Base-by-base conservation (phyloP, 2,797 vertebrate genomes). In the Perodicticus potto region DNA sequence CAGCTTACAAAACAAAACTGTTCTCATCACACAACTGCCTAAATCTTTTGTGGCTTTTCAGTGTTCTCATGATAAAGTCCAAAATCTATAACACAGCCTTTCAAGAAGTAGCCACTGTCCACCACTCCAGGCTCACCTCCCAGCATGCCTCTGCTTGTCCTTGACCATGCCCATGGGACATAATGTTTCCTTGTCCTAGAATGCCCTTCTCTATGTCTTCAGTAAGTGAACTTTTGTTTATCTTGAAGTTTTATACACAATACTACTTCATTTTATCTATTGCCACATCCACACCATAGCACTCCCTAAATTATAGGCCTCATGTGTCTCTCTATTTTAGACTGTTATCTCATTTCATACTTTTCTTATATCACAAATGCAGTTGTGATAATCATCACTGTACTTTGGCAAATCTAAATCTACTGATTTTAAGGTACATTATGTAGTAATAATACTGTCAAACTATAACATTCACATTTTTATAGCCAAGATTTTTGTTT, bases 91-190 rank as follows among this genome's bases (percentile, higher is more conserved):
- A 40, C 6, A 12, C 49, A 57, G 45, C 5, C 8, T 49, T 84
- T 69, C 7, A 2, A 32, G 59, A 57, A 69, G 70, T 37, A 10
- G 14, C 72, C 32, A 25, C 25, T 6, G 1, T 13, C 40, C 70
- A 5, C 12, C 27, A 92, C 10, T 32, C 43, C 3, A n/a, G 23
- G 37, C 34, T 63, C 12, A 5, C 17, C n/a, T 53, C 40, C 78
- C 19, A 57, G 11, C 3, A 29, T 3, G 0, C 7, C 19, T 4
- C 25, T 27, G 20, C 23, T 13, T 83, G 43, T 34, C 43, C 3
- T n/a, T 19, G n/a, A 10, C 4, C 0, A 10, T 2, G 11, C 32
- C 17, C 16, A 53, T 53, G 49, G 0, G 0, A 43, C 19, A 1
- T 5, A 17, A 27, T 5, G 25, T 7, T 57, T 37, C 37, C 25